Base-by-base conservation (phyloP, 2,888 invertebrate species). In the Platycheirus rosarum region DNA sequence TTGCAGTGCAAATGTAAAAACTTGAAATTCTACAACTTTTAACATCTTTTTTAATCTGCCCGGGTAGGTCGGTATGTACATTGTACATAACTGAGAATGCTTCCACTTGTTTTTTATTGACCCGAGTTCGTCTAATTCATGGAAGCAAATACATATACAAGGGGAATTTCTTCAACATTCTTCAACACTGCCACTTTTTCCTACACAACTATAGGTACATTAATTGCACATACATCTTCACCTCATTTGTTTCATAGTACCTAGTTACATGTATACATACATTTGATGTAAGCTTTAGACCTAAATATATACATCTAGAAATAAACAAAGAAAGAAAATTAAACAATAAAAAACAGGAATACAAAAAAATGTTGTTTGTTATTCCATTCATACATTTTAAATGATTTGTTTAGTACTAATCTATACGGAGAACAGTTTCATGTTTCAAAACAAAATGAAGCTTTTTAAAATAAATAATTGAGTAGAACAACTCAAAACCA, bases 301-400 rank as follows among this genome's bases (percentile, higher is more conserved):
- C n/a, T 7, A 40, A 40, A 40, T 13, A 6, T n/a, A n/a, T n/a
- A 13, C 13, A 13, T n/a, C 1, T 13, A 40, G 13, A 40, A 40
- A 13, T 13, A 40, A n/a, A 40, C n/a, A 13, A 40, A 40, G 37
- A 40, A 40, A 40, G 37, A 40, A 2, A 13, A 40, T 40, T 40
- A 35, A 11, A 35, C 6, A 35, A 35, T 9, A n/a, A 11, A 23
- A 40, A 40, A 13, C n/a, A 13, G 3, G n/a, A 40, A 13, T 7
- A 8, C 5, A 40, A 40, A 40, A 13, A 2, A 6, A 23, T 8
- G 13, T 8, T 20, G 35, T 23, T 9, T 40, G 13, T 40, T 37
- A 9, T 42, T 44, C 51, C 49, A n/a, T 70, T 35, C 42, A 46
- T 44, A 63, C 32, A 49, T 70, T 49, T 49, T 9, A 23, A 32